Evolutionary conservation across 2,113 vertebrate species (phyloP).

Genomic region (Oenanthe oenanthe): DNA sequence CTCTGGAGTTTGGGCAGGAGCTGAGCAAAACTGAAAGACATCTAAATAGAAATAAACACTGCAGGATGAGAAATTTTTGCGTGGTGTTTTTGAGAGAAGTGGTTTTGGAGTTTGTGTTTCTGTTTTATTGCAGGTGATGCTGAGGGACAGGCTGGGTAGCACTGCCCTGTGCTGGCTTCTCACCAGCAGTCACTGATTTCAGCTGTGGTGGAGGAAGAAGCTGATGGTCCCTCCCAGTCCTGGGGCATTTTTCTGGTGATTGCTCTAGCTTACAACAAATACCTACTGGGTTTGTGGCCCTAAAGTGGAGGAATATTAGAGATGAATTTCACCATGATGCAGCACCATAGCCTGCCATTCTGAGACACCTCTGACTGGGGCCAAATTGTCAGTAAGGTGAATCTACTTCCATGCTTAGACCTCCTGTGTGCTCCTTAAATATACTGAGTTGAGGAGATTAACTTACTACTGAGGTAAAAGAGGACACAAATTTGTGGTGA

Average conservation of each 20-base stretch:
- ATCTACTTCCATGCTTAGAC: not conserved
- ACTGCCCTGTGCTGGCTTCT: not conserved
- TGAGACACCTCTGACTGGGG: not conserved
- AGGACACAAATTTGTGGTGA: not conserved
- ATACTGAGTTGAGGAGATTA: not conserved
- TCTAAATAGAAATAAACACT: not conserved
- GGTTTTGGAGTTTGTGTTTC: not conserved
- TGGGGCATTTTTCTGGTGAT: not conserved
- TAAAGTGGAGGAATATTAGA: not conserved
- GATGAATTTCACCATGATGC: not conserved
- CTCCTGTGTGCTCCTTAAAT: not conserved
- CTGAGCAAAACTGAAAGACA: not conserved
- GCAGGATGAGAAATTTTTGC: not conserved
- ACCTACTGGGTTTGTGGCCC: not conserved
- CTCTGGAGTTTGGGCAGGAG: not conserved
- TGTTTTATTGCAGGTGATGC: not conserved
- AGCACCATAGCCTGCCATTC: not conserved
- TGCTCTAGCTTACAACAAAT: not conserved
- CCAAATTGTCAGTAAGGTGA: not conserved
- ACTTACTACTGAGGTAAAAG: not conserved
- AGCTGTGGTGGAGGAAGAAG: not conserved
- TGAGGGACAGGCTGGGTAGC: not conserved
- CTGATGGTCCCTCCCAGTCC: not conserved
- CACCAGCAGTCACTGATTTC: not conserved
- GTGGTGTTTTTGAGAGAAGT: not conserved